Evolutionary conservation across 2,797 vertebrate genomes (phyloP), one percentile per base, ranked within the genome.

Genomic region (Dromococcyx pavoninus): DNA sequence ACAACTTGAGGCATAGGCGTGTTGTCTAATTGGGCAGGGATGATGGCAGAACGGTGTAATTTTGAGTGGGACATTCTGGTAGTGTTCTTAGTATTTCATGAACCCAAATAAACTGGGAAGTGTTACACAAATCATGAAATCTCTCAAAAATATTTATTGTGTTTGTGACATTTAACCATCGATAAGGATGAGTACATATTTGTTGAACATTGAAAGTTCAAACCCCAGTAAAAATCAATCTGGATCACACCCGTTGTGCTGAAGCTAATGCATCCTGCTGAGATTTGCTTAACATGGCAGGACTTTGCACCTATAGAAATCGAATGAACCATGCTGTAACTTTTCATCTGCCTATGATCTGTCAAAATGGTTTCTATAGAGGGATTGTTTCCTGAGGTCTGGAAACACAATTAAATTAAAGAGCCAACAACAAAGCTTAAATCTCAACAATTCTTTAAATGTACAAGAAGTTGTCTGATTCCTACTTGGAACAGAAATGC

Each of bases 151-250:
- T 9, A 17, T 2, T 25, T 30, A 1, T 17, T 72, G 51, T 22
- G 6, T 21, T 50, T 39, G 33, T 54, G 58, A 8, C 11, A 6
- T 37, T 74, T 51, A 57, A n/a, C 43, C 13, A 2, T 13, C 11
- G 30, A 0, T 51, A 41, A 18, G 14, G 3, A 27, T 7, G 30
- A 41, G 11, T 2, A 0, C 0, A 1, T 46, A 7, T 10, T 30
- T 54, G 50, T 14, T 35, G 43, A 58, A 60, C 21, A 44, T 74
- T 30, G 6, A 18, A 25, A 72, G n/a, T 13, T 62, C 71, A 57
- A 69, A 15, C 14, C 30, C 81, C 51, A 22, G 17, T 17, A 71
- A 54, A 78, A 86, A 57, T 57, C 50, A 48, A 7, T 77, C 19
- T 51, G 46, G 44, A 17, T 54, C 54, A 39, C 8, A 18, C 32